Base-by-base conservation (phyloP, 2,113 vertebrate genomes). In the Chionomys nivalis region DNA sequence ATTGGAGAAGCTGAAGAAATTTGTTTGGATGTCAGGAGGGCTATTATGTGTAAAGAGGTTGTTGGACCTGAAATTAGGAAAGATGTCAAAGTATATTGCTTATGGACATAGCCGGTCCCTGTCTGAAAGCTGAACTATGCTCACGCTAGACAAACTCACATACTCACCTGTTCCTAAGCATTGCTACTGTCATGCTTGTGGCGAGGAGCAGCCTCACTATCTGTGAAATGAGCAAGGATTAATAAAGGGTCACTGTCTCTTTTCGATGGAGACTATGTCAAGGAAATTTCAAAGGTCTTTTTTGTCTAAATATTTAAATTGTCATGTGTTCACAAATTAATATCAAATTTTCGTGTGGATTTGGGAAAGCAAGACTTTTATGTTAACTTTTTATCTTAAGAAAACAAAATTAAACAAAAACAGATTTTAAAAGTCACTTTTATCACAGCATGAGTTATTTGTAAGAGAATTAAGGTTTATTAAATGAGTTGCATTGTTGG, bases 1-100 rank as follows among this genome's bases (percentile, higher is more conserved):
- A 96, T 81, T 94, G 52, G 66, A 93, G 90, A 96, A 89, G 21
- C 17, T 93, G 12, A 39, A 87, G 63, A 83, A 92, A 90, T 87
- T 72, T 4, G 76, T 90, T 52, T 89, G 8, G 1, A 52, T 47
- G 47, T 72, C 79, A 90, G 13, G 39, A 94, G 85, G 49, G 19
- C 66, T 47, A 79, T 90, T 65, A 42, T 52, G 16, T 83, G 66
- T 94, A 12, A 96, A 95, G 31, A 93, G 13, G 12, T 75, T 89
- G 1, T 61, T 94, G 63, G 55, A 91, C 9, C 36, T 68, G 33
- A 78, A 89, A 96, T 95, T 87, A 76, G 49, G 55, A 91, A 91
- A 87, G 13, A 28, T 76, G n/a, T 96, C 86, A 95, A 81, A 91
- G 17, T 58, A 0, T 73, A 47, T 33, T 73, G 16, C 49, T 95